phyloP scores from a whole-genome alignment of 2,888 invertebrate genomes.

The Protonemura montana region DNA sequence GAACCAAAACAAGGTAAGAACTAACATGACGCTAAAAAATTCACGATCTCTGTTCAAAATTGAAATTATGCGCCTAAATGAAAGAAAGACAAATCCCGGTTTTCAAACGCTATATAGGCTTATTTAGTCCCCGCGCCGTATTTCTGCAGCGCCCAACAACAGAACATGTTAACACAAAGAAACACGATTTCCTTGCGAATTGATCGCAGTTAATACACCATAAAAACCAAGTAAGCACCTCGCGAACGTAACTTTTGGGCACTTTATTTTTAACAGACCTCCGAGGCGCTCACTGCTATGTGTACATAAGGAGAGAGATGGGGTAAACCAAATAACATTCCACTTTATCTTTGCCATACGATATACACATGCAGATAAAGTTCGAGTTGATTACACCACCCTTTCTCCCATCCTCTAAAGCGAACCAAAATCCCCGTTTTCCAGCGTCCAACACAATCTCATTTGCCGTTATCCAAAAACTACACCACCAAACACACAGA shows the following conservation, averaged over 20 bases:
- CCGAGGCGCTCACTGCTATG: not conserved
- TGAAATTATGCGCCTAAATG: too few species aligned
- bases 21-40: too few species aligned
- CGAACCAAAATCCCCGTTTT: not conserved
- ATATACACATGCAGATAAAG: not conserved
- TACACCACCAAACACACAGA: not conserved
- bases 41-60: too few species aligned
- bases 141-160: too few species aligned
- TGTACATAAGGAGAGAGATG: not conserved
- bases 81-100: too few species aligned
- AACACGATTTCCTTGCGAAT: not conserved
- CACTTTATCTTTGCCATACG: not conserved
- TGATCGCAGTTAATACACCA: not conserved
- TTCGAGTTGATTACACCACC: not conserved
- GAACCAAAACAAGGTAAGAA: too few species aligned
- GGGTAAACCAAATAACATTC: not conserved
- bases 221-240: not conserved
- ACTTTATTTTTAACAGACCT: not conserved
- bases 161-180: too few species aligned
- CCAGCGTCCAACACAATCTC: not conserved
- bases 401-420: not conserved
- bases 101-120: too few species aligned
- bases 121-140: too few species aligned
- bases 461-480: not conserved
- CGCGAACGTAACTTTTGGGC: not conserved